Conservation (phyloP, 1,140 invertebrate species). For the Leptopilina boulardi region DNA sequence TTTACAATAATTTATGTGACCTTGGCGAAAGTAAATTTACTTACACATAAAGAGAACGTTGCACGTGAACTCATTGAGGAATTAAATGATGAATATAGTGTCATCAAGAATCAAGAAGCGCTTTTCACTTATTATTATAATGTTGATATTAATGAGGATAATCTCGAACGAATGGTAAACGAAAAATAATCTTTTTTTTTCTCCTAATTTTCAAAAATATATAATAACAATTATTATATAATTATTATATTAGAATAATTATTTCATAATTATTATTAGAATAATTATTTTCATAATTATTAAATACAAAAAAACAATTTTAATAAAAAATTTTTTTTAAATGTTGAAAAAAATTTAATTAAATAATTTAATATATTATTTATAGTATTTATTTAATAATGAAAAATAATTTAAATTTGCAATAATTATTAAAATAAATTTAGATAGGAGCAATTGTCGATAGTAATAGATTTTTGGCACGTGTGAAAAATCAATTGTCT, state of each 20-base stretch:
- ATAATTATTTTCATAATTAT: too few relatives aligned
- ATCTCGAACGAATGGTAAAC: slow-evolving; percentile 4
- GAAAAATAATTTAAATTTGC: too few relatives aligned
- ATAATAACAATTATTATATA: too few relatives aligned
- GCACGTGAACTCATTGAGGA: slow-evolving; percentile 1
- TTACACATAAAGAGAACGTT: background rate
- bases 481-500: background rate
- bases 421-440: too few relatives aligned
- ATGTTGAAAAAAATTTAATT: too few relatives aligned
- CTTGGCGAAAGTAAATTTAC: background rate
- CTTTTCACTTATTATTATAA: slow-evolving; percentile 26
- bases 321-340: too few relatives aligned
- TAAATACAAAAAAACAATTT: too few relatives aligned
- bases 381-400: too few relatives aligned
- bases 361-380: too few relatives aligned
- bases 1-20: background rate
- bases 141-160: background rate
- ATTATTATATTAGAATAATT: too few relatives aligned
- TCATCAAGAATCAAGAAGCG: slow-evolving; percentile 2
- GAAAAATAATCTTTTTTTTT: background rate
- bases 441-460: background rate
- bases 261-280: too few relatives aligned
- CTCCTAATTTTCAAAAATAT: background rate
- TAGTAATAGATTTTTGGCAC: background rate
- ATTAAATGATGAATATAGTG: slow-evolving; percentile 8